phyloP scores from a whole-genome alignment of 2,113 vertebrate species.

The Nothoprocta pentlandii region DNA sequence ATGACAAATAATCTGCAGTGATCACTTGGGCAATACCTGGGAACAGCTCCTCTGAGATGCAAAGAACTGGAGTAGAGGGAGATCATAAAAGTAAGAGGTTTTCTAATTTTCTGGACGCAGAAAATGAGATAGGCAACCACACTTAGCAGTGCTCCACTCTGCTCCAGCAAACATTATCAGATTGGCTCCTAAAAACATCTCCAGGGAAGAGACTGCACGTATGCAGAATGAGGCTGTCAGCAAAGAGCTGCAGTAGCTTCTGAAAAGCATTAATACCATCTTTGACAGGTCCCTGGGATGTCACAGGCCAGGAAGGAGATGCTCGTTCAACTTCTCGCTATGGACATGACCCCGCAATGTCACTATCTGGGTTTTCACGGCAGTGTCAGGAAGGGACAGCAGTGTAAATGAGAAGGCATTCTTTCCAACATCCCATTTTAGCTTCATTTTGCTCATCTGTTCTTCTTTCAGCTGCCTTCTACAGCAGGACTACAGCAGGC shows the following conservation, averaged over 20 bases:
- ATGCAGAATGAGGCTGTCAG: neutral
- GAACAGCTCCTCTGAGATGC: fast-evolving
- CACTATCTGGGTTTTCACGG: neutral
- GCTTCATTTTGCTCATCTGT: neutral
- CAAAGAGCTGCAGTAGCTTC: neutral
- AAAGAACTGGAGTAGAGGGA: neutral
- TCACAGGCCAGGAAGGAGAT: neutral
- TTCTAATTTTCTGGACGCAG: neutral
- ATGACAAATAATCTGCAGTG: neutral
- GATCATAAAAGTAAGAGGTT: neutral
- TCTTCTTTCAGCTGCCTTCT: neutral
- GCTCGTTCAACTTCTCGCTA: neutral
- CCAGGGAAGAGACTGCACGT: neutral
- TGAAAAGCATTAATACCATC: neutral
- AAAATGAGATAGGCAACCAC: neutral
- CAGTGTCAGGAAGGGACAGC: neutral
- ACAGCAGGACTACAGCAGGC: neutral
- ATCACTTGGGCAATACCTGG: neutral
- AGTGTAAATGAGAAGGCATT: neutral
- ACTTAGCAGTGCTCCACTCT: neutral
- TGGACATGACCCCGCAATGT: neutral
- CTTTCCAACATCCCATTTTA: neutral
- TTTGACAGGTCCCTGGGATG: neutral
- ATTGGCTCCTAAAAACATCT: neutral
- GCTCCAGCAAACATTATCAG: neutral